Percentiles rank a stretch among this genome's conserved stretches.
These are phyloP conservation scores for Onychostruthus taczanowskii DNA, from an alignment of 2,113 vertebrate genomes.

Conservation along the genomic window DNA sequence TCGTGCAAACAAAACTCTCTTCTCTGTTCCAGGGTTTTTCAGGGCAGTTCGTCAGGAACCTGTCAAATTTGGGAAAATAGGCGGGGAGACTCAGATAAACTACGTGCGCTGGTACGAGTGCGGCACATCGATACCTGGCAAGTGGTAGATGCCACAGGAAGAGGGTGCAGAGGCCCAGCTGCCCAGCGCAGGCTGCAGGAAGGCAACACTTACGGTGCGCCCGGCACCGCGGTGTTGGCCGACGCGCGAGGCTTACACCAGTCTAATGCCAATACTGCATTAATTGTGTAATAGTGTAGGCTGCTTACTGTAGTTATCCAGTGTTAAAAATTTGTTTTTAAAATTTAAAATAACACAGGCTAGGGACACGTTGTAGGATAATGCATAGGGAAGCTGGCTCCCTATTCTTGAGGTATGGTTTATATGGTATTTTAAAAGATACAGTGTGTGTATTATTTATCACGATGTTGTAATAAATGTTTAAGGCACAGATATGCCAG, in stretches of 20 bases:
- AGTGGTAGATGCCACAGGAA: conserved; percentile 81
- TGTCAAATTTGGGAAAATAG: conserved; percentile 91
- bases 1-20: neutral
- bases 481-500: conserved; percentile 71
- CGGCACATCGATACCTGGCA: conserved; percentile 93
- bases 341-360: neutral
- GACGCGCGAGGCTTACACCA: conserved; percentile 59
- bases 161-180: neutral
- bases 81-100: conserved; percentile 86
- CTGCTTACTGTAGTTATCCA: conserved; percentile 84
- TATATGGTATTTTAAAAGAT: conserved; percentile 83
- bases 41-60: conserved; percentile 93
- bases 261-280: conserved; percentile 70
- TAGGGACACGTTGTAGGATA: conserved; percentile 70
- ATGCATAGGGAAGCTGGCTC: conserved; percentile 97
- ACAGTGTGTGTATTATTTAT: conserved; percentile 94
- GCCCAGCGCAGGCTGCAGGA: neutral
- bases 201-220: neutral
- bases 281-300: conserved; percentile 77
- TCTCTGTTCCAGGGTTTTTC: conserved; percentile 82
- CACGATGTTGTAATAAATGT: conserved; percentile 80
- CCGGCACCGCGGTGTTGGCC: conserved; percentile 48
- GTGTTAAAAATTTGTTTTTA: conserved; percentile 70
- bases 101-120: conserved; percentile 98
- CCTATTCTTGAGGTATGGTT: conserved; percentile 76